Conservation (phyloP, 2,888 invertebrate species). For the Catotricha subobsoleta region DNA sequence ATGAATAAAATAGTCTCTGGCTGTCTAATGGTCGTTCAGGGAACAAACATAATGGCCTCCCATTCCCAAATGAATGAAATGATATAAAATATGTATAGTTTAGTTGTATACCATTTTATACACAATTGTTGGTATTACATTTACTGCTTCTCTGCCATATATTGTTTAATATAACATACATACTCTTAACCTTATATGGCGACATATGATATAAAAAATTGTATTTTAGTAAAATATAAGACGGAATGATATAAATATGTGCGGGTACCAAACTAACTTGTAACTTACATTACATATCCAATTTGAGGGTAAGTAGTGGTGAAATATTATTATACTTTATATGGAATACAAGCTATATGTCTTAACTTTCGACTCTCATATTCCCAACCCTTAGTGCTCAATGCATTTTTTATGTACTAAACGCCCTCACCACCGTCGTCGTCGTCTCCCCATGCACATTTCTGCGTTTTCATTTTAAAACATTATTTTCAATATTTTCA, state of each 20-base stretch:
- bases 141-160: too few species aligned
- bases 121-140: too few species aligned
- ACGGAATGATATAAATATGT: neutral
- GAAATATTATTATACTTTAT: neutral
- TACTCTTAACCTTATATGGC: too few species aligned
- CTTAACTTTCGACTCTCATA: too few species aligned
- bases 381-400: too few species aligned
- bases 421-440: neutral
- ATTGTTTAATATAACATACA: too few species aligned
- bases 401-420: slow-evolving; percentile 6
- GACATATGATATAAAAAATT: too few species aligned
- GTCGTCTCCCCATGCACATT: neutral
- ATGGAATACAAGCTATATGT: slow-evolving; percentile 1
- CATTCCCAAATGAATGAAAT: neutral
- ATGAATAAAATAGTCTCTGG: slow-evolving; percentile 9
- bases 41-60: neutral
- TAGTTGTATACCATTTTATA: too few species aligned
- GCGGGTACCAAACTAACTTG: too few species aligned
- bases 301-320: too few species aligned
- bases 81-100: neutral
- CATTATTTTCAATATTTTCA: neutral
- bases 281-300: too few species aligned
- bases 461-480: neutral
- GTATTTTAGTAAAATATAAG: neutral
- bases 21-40: slow-evolving; percentile 9